These are phyloP conservation scores for Cathartes aura DNA, from an alignment of 2,113 vertebrate species.

Conservation along the genomic window DNA sequence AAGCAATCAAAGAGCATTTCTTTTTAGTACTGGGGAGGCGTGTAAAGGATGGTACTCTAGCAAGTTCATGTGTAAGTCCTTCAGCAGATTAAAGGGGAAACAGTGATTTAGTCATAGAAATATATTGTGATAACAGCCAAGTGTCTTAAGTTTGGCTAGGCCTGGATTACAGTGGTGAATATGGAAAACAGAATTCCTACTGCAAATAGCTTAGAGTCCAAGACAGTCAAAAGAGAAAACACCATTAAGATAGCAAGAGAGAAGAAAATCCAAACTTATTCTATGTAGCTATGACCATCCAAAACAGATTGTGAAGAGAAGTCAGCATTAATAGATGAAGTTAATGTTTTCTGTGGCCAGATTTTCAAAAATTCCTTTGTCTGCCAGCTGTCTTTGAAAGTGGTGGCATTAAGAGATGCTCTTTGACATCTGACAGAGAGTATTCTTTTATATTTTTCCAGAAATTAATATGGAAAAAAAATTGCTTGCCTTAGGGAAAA, in stretches of 20 bases:
- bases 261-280: neutral
- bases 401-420: neutral
- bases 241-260: neutral
- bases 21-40: neutral
- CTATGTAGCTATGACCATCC: neutral
- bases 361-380: neutral
- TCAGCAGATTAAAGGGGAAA: neutral
- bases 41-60: neutral
- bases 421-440: neutral
- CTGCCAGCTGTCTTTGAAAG: neutral
- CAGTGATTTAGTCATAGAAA: neutral
- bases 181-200: neutral
- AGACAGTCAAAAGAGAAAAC: neutral
- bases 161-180: neutral
- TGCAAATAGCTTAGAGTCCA: neutral
- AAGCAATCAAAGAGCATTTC: neutral
- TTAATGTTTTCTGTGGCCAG: neutral
- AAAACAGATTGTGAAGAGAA: neutral
- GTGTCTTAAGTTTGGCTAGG: neutral
- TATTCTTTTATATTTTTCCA: neutral
- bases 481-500: neutral
- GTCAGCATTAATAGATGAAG: neutral
- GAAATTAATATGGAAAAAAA: neutral
- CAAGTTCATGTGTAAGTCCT: neutral
- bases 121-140: neutral